These are phyloP conservation scores for Cephus pygmeus DNA, from an alignment of 2,888 invertebrate species.

Conservation along the genomic window DNA sequence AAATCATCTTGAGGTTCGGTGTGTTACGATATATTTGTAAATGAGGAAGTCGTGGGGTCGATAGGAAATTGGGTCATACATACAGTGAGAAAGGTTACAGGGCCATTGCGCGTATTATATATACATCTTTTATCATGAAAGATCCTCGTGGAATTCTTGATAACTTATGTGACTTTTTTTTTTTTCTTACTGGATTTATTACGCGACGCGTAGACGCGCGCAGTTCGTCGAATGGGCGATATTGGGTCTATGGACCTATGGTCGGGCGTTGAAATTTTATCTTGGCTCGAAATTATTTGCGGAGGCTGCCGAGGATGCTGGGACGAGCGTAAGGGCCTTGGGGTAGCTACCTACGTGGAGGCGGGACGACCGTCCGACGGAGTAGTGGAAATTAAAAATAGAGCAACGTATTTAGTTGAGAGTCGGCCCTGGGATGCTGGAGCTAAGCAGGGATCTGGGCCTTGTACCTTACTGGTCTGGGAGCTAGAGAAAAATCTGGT, in stretches of 20 bases:
- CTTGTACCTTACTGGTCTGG: background rate
- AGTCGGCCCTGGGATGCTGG: slow-evolving; percentile 1
- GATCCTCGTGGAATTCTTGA: background rate
- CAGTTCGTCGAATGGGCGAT: background rate
- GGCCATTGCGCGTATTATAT: background rate
- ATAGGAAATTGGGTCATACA: background rate
- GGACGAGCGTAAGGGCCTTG: background rate
- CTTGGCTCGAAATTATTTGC: background rate
- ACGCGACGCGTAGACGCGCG: background rate
- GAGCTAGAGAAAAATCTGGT: background rate
- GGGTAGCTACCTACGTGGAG: background rate
- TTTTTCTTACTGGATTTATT: background rate
- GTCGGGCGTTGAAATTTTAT: background rate
- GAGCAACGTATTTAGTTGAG: slow-evolving; percentile 1
- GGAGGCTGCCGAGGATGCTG: background rate
- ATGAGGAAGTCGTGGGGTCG: background rate
- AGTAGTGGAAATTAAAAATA: slow-evolving; percentile 5
- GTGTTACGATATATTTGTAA: background rate
- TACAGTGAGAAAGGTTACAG: background rate
- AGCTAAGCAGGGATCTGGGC: background rate
- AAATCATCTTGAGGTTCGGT: background rate
- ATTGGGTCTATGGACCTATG: background rate
- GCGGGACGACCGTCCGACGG: background rate
- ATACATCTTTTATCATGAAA: background rate
- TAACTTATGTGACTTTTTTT: background rate